phyloP scores from a whole-genome alignment of 2,797 vertebrate species.

The Betta splendens region DNA sequence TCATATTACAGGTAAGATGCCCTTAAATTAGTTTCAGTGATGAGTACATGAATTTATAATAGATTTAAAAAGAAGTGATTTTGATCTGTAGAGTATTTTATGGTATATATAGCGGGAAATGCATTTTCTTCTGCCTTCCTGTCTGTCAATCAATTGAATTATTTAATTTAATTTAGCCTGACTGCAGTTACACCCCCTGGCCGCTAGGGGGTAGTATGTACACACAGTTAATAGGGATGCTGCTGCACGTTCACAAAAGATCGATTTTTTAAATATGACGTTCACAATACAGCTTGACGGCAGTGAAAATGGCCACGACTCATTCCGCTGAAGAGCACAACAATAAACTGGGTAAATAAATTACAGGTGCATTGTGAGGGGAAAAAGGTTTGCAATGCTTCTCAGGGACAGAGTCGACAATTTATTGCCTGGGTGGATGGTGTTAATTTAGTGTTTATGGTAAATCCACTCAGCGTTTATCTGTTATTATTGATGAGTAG shows the following conservation, averaged over 20 bases:
- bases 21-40: neutral
- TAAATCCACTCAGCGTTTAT: constrained; percentile 3
- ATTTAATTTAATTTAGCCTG: neutral
- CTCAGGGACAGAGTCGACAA: constrained; percentile 6
- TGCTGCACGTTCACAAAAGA: constrained; percentile 28
- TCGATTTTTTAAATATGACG: constrained; percentile 50
- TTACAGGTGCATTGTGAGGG: constrained; percentile 24
- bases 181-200: constrained; percentile 18
- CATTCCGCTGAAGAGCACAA: constrained; percentile 38
- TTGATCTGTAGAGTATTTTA: too few species aligned
- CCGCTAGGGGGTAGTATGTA: constrained; percentile 61
- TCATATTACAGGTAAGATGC: neutral
- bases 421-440: constrained; percentile 11
- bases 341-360: constrained; percentile 46
- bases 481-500: constrained; percentile 1
- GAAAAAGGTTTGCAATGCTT: constrained; percentile 4
- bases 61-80: too few species aligned
- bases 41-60: neutral
- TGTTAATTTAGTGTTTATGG: constrained; percentile 19
- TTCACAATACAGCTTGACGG: constrained; percentile 45
- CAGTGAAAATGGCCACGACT: constrained; percentile 47
- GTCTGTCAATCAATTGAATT: too few species aligned
- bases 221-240: constrained; percentile 11
- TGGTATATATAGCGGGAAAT: too few species aligned
- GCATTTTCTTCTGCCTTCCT: too few species aligned